Conservation (phyloP, 53 echinoderm and acorn worm species). For the Holothuria leucospilota region DNA sequence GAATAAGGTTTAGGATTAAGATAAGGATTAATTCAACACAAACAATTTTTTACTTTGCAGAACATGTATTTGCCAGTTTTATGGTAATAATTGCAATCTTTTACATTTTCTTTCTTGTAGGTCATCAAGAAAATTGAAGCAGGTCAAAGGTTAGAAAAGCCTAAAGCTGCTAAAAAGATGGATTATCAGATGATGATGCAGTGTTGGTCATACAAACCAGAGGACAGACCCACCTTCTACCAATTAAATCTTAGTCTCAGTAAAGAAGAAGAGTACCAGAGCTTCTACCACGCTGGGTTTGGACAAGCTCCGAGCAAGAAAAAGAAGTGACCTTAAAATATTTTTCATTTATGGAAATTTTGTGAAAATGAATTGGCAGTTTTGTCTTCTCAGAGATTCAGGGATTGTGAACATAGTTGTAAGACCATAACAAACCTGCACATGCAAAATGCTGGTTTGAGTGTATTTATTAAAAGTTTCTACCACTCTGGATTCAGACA, state of each 20-base stretch:
- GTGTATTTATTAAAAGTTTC: no score
- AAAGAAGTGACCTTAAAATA: constrained; percentile 5
- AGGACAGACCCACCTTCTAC: constrained; percentile 80
- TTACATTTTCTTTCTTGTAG: constrained; percentile 25
- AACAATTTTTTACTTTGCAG: no score
- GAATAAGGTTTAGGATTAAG: no score
- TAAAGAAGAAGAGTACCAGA: constrained; percentile 81
- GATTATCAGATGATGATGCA: constrained; percentile 86
- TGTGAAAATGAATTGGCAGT: no score
- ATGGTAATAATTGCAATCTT: neutral
- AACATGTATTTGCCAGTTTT: no score
- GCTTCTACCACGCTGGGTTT: constrained; percentile 82
- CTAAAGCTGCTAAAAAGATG: constrained; percentile 71
- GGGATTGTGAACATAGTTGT: no score
- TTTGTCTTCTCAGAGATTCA: no score
- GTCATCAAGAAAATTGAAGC: constrained; percentile 93
- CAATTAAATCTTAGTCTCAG: constrained; percentile 74
- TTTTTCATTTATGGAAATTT: no score
- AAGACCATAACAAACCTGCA: no score
- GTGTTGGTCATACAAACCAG: constrained; percentile 89
- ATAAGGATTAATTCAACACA: no score
- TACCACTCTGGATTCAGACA: no score
- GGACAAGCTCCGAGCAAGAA: constrained; percentile 77
- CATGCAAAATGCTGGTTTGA: no score
- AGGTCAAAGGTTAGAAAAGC: constrained; percentile 67